Evolutionary conservation across 2,113 vertebrate genomes (phyloP).

Genomic region (Alethe castanea): DNA sequence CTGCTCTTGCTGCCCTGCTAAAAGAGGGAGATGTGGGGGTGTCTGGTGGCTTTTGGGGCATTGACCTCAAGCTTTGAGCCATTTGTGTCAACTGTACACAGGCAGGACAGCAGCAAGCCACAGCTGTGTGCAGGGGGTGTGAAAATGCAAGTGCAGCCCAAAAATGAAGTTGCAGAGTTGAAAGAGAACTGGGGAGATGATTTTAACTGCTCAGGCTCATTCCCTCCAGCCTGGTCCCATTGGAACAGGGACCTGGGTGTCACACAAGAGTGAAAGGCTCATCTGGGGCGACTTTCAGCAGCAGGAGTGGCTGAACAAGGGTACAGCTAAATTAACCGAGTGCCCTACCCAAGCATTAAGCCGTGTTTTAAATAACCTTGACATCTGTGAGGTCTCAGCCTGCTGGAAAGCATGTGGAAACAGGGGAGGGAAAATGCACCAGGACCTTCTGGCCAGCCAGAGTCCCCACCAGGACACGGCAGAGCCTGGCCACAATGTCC

Average conservation of each 20-base stretch:
- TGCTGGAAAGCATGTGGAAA: background rate
- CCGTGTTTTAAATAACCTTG: slow-evolving; percentile 16
- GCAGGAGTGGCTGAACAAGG: background rate
- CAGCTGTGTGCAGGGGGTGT: fast-evolving
- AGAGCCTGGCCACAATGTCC: fast-evolving
- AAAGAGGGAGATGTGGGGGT: background rate
- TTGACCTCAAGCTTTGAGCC: background rate
- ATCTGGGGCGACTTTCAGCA: background rate
- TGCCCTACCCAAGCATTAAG: background rate
- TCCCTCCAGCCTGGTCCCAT: background rate
- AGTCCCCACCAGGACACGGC: background rate
- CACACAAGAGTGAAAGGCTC: background rate
- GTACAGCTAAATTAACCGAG: background rate
- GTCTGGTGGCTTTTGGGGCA: background rate
- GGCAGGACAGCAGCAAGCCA: background rate
- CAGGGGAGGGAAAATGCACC: background rate
- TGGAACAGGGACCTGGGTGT: background rate
- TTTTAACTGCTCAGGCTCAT: background rate
- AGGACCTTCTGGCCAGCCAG: background rate
- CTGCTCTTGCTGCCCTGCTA: background rate
- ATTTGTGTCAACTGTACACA: fast-evolving
- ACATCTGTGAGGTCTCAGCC: background rate
- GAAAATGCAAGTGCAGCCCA: background rate
- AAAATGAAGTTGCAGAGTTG: background rate
- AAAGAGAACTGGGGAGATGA: background rate